These are phyloP conservation scores for Emydocephalus ijimae DNA, from an alignment of 2,113 vertebrate genomes.

Conservation along the genomic window DNA sequence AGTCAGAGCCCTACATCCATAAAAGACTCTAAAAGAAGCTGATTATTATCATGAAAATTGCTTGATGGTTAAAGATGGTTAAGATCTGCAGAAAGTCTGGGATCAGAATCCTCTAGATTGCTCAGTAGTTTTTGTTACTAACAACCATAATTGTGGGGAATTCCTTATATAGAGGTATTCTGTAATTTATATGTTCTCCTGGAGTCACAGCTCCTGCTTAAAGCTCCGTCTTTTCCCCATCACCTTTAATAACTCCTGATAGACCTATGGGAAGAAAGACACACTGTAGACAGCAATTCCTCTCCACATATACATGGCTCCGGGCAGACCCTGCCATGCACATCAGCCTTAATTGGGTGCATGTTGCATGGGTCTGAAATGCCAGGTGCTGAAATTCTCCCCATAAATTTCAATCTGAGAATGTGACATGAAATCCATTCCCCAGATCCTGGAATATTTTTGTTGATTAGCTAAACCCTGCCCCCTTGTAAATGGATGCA, in stretches of 20 bases:
- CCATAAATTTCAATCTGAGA: neutral
- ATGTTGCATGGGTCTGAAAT: neutral
- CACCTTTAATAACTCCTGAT: neutral
- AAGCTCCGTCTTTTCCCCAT: neutral
- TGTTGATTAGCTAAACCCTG: neutral
- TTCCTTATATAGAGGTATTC: neutral
- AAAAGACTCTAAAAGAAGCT: too few relatives aligned
- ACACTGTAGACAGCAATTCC: neutral
- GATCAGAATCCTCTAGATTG: too few relatives aligned
- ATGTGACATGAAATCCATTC: neutral
- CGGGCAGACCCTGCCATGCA: neutral
- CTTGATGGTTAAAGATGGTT: too few relatives aligned
- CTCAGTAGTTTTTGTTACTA: too few relatives aligned
- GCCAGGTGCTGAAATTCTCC: neutral
- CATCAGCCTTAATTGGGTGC: neutral
- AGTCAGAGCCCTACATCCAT: too few relatives aligned
- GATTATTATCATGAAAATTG: too few relatives aligned
- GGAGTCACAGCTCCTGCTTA: neutral
- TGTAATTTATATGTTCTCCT: neutral
- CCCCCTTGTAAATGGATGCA: neutral
- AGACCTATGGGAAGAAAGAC: neutral
- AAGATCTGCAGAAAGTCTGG: too few relatives aligned
- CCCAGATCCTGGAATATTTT: too few relatives aligned
- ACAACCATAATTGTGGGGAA: too few relatives aligned
- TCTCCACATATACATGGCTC: neutral